Evolutionary conservation across 2,797 vertebrate species (phyloP).

Genomic region (Brachyrhaphis roseni): DNA sequence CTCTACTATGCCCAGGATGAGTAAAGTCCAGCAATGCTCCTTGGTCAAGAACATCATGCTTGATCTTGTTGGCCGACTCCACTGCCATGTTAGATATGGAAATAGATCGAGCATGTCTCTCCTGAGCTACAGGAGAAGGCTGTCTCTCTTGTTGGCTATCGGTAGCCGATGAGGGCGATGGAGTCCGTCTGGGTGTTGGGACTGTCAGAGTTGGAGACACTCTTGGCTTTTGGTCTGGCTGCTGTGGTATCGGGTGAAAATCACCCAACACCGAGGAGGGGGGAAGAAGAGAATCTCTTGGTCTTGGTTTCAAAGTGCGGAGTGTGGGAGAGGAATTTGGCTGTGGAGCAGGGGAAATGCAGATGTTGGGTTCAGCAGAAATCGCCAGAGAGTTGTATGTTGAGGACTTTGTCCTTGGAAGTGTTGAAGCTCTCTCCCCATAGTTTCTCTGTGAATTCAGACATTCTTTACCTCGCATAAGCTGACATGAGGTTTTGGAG

Average conservation of each 20-base stretch:
- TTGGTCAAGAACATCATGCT: conserved; percentile 58
- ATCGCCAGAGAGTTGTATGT: conserved; percentile 35
- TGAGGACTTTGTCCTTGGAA: conserved; percentile 60
- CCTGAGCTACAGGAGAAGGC: conserved; percentile 55
- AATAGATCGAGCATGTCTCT: conserved; percentile 63
- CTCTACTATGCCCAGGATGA: conserved; percentile 29
- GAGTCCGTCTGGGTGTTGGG: conserved; percentile 61
- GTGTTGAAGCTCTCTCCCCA: conserved; percentile 55
- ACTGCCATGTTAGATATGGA: conserved; percentile 63
- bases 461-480: conserved; percentile 39
- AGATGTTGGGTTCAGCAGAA: conserved; percentile 43
- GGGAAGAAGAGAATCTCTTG: conserved; percentile 43
- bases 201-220: conserved; percentile 62
- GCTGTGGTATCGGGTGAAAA: conserved; percentile 32
- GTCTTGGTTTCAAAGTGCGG: conserved; percentile 45
- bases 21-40: conserved; percentile 58
- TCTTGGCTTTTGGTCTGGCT: conserved; percentile 33
- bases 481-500: conserved; percentile 20
- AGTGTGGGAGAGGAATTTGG: conserved; percentile 54
- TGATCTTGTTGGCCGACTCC: conserved; percentile 14
- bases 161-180: conserved; percentile 46
- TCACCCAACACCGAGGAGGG: conserved; percentile 31
- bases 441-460: conserved; percentile 33
- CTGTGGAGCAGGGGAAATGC: conserved; percentile 40
- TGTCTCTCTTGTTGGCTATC: conserved; percentile 45